These are phyloP conservation scores for Deilephila elpenor DNA, from an alignment of 2,888 invertebrate genomes.

Conservation along the genomic window DNA sequence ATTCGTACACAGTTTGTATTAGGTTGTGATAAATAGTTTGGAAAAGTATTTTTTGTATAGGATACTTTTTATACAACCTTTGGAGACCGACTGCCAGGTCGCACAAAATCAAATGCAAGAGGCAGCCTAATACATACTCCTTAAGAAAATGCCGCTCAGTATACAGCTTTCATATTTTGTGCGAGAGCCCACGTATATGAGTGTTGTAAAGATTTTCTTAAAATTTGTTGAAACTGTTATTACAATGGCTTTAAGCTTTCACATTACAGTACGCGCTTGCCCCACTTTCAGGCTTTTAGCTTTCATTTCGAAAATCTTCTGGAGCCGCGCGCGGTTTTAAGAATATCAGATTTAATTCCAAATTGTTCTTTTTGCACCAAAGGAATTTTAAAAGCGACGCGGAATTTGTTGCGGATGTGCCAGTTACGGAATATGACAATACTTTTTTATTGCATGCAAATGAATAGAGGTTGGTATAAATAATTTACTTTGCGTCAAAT, in stretches of 20 bases:
- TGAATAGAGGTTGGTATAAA: too few species aligned
- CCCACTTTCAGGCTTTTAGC: slow-evolving; percentile 34
- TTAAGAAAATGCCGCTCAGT: not conserved
- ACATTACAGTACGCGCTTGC: slow-evolving; percentile 34
- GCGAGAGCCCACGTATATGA: not conserved
- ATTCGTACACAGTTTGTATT: too few species aligned
- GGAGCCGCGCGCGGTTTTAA: slow-evolving; percentile 10
- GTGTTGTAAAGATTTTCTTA: slow-evolving; percentile 25
- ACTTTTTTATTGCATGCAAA: too few species aligned
- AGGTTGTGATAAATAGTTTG: too few species aligned
- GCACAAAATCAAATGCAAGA: not conserved
- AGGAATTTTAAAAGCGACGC: slow-evolving; percentile 3
- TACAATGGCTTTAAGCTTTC: slow-evolving; percentile 29
- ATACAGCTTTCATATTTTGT: slow-evolving; percentile 18
- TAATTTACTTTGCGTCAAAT: too few species aligned
- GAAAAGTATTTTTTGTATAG: too few species aligned
- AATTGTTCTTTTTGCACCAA: not conserved
- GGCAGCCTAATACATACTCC: not conserved
- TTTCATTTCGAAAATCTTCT: slow-evolving; percentile 30
- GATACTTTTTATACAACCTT: too few species aligned
- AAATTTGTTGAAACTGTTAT: slow-evolving; percentile 28
- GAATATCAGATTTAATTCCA: slow-evolving; percentile 21
- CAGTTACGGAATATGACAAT: too few species aligned
- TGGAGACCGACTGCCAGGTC: not conserved
- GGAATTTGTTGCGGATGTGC: not conserved